These are phyloP conservation scores for Caerostris extrusa DNA, from an alignment of 1,140 invertebrate species.

Conservation along the genomic window DNA sequence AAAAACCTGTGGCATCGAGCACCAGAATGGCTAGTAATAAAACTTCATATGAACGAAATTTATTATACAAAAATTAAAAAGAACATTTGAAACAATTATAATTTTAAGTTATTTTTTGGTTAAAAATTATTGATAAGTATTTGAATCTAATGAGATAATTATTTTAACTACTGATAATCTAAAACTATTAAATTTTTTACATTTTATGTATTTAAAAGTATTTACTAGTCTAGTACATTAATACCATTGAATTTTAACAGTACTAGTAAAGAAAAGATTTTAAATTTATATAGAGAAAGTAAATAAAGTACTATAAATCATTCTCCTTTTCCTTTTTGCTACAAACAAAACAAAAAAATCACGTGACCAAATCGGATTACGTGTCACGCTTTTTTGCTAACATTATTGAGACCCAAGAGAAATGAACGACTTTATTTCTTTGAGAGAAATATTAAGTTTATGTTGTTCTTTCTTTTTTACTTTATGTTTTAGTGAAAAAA, in stretches of 20 bases:
- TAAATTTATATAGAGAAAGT: not conserved
- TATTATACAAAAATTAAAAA: too few species aligned
- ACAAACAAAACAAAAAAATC: not conserved
- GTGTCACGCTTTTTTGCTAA: not conserved
- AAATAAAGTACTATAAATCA: not conserved
- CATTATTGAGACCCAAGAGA: not conserved
- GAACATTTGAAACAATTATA: too few species aligned
- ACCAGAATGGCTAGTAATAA: too few species aligned
- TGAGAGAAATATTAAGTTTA: not conserved
- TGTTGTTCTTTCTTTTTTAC: not conserved
- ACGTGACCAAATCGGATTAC: slow-evolving; percentile 12
- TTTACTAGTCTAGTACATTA: not conserved
- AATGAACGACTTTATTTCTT: not conserved
- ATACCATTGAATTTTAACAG: not conserved
- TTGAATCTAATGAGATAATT: not conserved
- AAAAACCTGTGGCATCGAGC: too few species aligned
- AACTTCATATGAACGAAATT: too few species aligned
- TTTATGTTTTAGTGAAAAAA: not conserved
- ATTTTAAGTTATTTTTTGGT: too few species aligned
- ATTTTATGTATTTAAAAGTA: not conserved
- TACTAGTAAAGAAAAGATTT: not conserved
- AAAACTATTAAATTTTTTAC: not conserved
- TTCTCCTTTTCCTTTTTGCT: not conserved
- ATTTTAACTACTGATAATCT: not conserved
- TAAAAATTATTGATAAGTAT: too few species aligned